Base-by-base conservation (phyloP, 2,888 invertebrate genomes). In the Drosophila affinis region DNA sequence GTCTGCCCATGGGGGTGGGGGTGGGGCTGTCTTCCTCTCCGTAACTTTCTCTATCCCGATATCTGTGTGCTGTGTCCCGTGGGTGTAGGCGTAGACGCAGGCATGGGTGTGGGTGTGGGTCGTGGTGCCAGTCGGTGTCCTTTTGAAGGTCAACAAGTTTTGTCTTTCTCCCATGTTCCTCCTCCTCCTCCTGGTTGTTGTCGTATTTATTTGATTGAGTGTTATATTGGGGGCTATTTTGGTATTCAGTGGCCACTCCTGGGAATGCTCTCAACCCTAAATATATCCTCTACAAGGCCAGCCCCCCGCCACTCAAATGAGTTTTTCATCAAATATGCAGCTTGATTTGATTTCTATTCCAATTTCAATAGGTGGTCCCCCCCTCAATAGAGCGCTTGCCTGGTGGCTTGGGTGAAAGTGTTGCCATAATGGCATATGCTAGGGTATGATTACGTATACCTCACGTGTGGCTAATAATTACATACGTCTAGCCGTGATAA, bases 91-190 rank as follows among this genome's bases (percentile, higher is more conserved):
- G n/a, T 34, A 34, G 12, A 12, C 34, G 34, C 12, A 34, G 10
- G 3, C 34, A 10, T 14, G 2, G 12, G 14, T 5, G 44, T 53
- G 49, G 62, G 12, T 51, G 56, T 72, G 69, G 44, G 52, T 72
- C 62, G 47, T 56, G 53, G 60, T 54, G 63, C 18, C 61, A 70
- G 72, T 69, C 65, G 60, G 74, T 86, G 89, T 89, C 89, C 89
- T 89, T 89, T 83, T 78, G 87, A 89, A 89, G 89, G 89, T 89
- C 89, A 89, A 60, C 69, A 62, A 72, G 59, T 69, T 70, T 69
- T 70, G 62, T 73, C 64, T 55, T 45, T 55, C 55, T 17, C 54
- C 18, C 54, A 34, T 55, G 60, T 68, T 59, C 53, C 51, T 54
- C 21, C 39, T 62, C 18, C 18, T 2, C 21, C 39, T 62, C 21